phyloP scores from a whole-genome alignment of 1,140 invertebrate species.

The Sipha flava region DNA sequence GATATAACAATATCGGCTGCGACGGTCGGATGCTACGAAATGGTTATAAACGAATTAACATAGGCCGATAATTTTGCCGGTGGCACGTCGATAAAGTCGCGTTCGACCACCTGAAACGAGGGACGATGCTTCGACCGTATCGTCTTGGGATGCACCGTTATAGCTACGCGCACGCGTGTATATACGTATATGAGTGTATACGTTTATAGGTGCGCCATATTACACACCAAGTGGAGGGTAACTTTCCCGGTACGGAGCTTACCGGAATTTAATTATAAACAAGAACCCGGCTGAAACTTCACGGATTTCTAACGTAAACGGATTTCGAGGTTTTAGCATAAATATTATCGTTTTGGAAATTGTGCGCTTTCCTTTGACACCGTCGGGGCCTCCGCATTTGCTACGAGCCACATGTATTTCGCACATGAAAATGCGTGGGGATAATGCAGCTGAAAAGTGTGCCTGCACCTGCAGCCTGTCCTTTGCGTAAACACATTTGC shows the following conservation, averaged over 20 bases:
- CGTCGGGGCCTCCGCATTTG: neutral
- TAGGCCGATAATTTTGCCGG: neutral
- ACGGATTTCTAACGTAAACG: neutral
- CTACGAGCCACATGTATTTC: too few relatives aligned
- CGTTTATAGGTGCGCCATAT: neutral
- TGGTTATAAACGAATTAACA: slow-evolving; percentile 6
- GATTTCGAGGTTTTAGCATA: slow-evolving; percentile 27
- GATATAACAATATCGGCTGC: too few relatives aligned
- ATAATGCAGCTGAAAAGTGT: too few relatives aligned
- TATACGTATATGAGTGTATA: neutral
- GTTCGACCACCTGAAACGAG: neutral
- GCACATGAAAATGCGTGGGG: too few relatives aligned
- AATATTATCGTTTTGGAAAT: slow-evolving; percentile 27
- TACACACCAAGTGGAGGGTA: neutral
- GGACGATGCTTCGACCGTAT: neutral
- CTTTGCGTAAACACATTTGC: too few relatives aligned
- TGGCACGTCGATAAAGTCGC: neutral
- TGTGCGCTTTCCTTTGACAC: slow-evolving; percentile 1
- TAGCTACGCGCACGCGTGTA: neutral
- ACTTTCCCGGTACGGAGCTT: neutral
- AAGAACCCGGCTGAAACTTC: neutral
- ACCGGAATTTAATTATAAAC: slow-evolving; percentile 29
- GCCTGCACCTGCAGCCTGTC: too few relatives aligned
- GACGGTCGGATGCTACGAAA: too few relatives aligned
- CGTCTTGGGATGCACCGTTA: too few relatives aligned